phyloP scores from a whole-genome alignment of 2,888 invertebrate genomes.

The Drosophila helvetica region DNA sequence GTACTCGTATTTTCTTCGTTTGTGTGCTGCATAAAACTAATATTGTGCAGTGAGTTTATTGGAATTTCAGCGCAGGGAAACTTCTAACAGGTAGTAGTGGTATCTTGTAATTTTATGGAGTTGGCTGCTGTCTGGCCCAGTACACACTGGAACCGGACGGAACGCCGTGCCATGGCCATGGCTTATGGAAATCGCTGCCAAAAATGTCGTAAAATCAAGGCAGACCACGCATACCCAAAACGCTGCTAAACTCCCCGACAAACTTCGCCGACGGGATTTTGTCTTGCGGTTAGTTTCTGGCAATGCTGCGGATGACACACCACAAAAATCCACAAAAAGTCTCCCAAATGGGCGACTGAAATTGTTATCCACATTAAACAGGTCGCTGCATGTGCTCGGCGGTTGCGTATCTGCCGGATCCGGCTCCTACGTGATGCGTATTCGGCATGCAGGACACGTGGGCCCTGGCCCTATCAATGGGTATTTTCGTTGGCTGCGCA shows the following conservation, averaged over 20 bases:
- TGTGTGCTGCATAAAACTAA: slow-evolving; percentile 66
- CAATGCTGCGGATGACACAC: slow-evolving; percentile 39
- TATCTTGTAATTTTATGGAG: slow-evolving; percentile 74
- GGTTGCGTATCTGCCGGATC: slow-evolving; percentile 24
- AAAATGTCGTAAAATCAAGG: slow-evolving; percentile 78
- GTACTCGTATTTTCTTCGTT: slow-evolving; percentile 20
- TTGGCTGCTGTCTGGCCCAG: slow-evolving; percentile 30
- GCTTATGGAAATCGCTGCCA: slow-evolving; percentile 39
- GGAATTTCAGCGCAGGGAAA: slow-evolving; percentile 61
- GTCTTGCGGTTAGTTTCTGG: slow-evolving; percentile 58
- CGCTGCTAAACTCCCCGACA: slow-evolving; percentile 67
- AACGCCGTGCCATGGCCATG: slow-evolving; percentile 16
- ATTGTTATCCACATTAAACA: slow-evolving; percentile 53
- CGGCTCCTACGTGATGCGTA: slow-evolving; percentile 65
- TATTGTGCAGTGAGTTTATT: slow-evolving; percentile 74
- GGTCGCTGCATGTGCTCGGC: slow-evolving; percentile 40
- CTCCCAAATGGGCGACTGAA: slow-evolving; percentile 19
- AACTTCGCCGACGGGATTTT: slow-evolving; percentile 58
- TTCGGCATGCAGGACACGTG: slow-evolving; percentile 66
- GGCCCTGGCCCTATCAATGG: slow-evolving; percentile 32
- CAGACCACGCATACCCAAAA: slow-evolving; percentile 59
- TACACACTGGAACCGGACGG: slow-evolving; percentile 59
- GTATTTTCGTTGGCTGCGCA: slow-evolving; percentile 54
- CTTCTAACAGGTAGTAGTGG: slow-evolving; percentile 66
- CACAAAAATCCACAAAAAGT: slow-evolving; percentile 25